Base-by-base conservation (phyloP, 2,113 vertebrate genomes). In the Lepus americanus region DNA sequence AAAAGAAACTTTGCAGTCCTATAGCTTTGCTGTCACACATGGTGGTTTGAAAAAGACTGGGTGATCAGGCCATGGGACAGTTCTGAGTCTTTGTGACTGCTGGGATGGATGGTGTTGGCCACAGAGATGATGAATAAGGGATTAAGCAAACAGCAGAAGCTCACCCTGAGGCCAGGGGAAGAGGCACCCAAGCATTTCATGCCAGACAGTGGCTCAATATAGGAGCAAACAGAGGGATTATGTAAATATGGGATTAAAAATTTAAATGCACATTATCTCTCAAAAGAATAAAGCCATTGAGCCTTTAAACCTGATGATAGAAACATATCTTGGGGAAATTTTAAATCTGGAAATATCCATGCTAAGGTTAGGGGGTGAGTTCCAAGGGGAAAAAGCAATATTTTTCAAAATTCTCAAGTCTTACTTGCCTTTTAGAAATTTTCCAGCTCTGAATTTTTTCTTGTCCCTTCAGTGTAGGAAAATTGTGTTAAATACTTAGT, bases 191-290 rank as follows among this genome's bases (percentile, higher is more conserved):
- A 69, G 61, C 53, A 59, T 81, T 61, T 23, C n/a, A 4, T 22
- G 44, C 51, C 61, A 97, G 70, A 66, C 64, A 10, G 2, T 49
- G 64, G 78, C 13, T 96, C 36, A 80, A 23, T n/a, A 27, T 59
- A 5, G 0, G 79, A 49, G 10, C 81, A 96, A 66, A 87, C 91
- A 73, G 74, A 9, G 59, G 39, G 63, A 49, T 94, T 88, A 95
- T 77, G 69, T 70, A 96, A 97, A 97, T 91, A 53, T 0, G 0
- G 69, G 95, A 96, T 97, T 92, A 29, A 96, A 97, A 92, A 36
- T 69, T 66, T 27, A 93, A 96, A 96, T 53, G 23, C 17, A 84
- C 20, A 90, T 16, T 55, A 55, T 66, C 92, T 86, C 92, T 96
- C 74, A 94, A 81, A 80, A 82, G 53, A 29, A 31, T 77, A 92